phyloP scores from a whole-genome alignment of 2,797 vertebrate species.

The Sebastes oblongus region DNA sequence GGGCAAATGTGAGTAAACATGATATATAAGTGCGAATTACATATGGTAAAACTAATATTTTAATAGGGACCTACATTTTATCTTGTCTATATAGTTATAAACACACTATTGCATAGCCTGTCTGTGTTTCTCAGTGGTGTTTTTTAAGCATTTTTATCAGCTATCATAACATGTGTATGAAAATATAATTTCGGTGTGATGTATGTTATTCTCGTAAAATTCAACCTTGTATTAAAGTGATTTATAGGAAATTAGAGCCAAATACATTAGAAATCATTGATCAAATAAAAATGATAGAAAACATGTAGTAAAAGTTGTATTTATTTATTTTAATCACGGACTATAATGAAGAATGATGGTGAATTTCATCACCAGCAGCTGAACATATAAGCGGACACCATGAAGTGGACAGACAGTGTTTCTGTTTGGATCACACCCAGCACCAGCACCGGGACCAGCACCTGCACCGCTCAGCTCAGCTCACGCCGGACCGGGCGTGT shows the following conservation, averaged over 20 bases:
- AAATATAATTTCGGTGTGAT: neutral
- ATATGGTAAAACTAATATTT: neutral
- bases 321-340: neutral
- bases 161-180: neutral
- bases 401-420: conserved; percentile 15
- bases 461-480: neutral
- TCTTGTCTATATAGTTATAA: neutral
- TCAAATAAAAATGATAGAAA: neutral
- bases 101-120: neutral
- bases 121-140: neutral
- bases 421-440: conserved; percentile 54
- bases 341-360: conserved; percentile 13
- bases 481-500: conserved; percentile 42
- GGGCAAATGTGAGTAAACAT: neutral
- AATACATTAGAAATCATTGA: neutral
- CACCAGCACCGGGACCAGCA: neutral
- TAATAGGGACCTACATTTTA: neutral
- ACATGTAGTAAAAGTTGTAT: neutral
- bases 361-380: conserved; percentile 40
- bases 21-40: neutral
- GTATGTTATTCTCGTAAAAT: neutral
- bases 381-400: conserved; percentile 18
- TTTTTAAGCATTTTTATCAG: neutral
- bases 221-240: neutral
- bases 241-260: neutral